Evolutionary conservation across 1,140 invertebrate species (phyloP).

Genomic region (Homalodisca vitripennis): DNA sequence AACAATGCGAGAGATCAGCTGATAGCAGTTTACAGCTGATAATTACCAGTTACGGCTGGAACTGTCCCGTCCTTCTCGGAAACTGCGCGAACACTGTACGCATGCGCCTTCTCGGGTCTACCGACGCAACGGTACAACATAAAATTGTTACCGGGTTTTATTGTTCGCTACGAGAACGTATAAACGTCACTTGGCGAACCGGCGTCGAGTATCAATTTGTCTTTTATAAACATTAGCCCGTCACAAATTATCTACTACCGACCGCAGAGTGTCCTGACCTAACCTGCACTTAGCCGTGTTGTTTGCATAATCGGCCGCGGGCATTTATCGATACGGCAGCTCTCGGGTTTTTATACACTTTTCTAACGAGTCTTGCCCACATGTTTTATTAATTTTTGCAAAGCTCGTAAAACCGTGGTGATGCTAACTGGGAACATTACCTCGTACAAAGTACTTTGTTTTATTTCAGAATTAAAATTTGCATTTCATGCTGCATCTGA

Average conservation of each 20-base stretch:
- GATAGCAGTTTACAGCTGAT: conserved; percentile 29
- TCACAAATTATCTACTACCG: conserved; percentile 15
- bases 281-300: conserved; percentile 9
- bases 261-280: neutral
- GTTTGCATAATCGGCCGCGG: conserved; percentile 7
- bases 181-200: neutral
- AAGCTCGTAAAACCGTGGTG: no score
- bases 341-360: neutral
- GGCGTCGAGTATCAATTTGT: conserved; percentile 16
- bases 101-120: no score
- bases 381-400: no score
- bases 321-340: neutral
- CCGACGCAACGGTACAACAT: neutral
- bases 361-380: no score
- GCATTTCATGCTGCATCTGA: no score
- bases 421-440: no score
- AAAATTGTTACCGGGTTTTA: conserved; percentile 18
- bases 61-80: no score
- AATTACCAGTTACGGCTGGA: conserved; percentile 23
- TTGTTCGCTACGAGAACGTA: neutral
- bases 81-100: no score
- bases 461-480: no score
- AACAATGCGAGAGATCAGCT: conserved; percentile 26
- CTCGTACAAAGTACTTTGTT: no score
- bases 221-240: conserved; percentile 16